Percentiles rank a stretch among this genome's conserved stretches.
Conservation (phyloP, 2,113 vertebrate species). For the Pleuronectes platessa region DNA sequence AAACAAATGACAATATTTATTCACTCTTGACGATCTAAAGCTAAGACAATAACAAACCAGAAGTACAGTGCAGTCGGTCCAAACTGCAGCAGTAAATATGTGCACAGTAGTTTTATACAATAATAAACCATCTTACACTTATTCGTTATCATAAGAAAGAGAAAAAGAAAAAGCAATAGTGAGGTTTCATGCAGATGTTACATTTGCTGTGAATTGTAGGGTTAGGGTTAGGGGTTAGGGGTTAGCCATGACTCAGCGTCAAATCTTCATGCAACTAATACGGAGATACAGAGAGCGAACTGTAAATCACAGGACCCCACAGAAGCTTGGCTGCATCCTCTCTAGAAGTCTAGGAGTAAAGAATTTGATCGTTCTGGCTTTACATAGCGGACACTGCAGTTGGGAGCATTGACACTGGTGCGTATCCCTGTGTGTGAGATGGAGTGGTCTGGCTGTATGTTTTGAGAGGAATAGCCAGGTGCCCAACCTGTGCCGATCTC, state of each 20-base stretch:
- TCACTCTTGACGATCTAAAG: background rate
- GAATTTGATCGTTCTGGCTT: background rate
- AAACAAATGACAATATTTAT: slow-evolving; percentile 16
- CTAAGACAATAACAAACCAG: slow-evolving; percentile 25
- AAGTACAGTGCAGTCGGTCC: background rate
- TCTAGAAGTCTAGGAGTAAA: too few species aligned
- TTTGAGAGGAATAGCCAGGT: slow-evolving; percentile 61
- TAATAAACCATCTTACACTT: background rate
- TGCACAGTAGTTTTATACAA: background rate
- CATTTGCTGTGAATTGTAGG: too few species aligned
- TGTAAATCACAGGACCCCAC: too few species aligned
- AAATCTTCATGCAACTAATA: too few species aligned
- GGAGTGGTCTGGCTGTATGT: slow-evolving; percentile 65
- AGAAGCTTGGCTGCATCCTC: too few species aligned
- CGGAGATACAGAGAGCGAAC: too few species aligned
- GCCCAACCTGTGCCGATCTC: slow-evolving; percentile 38
- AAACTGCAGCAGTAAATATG: background rate
- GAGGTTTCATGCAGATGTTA: background rate
- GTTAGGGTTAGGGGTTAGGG: too few species aligned
- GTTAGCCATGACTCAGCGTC: too few species aligned
- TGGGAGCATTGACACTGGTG: slow-evolving; percentile 49
- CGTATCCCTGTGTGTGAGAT: slow-evolving; percentile 41
- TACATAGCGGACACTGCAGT: slow-evolving; percentile 38
- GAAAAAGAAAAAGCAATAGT: background rate
- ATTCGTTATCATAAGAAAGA: background rate